These are phyloP conservation scores for Alligator sinensis DNA, from an alignment of 2,113 vertebrate species.

Conservation along the genomic window DNA sequence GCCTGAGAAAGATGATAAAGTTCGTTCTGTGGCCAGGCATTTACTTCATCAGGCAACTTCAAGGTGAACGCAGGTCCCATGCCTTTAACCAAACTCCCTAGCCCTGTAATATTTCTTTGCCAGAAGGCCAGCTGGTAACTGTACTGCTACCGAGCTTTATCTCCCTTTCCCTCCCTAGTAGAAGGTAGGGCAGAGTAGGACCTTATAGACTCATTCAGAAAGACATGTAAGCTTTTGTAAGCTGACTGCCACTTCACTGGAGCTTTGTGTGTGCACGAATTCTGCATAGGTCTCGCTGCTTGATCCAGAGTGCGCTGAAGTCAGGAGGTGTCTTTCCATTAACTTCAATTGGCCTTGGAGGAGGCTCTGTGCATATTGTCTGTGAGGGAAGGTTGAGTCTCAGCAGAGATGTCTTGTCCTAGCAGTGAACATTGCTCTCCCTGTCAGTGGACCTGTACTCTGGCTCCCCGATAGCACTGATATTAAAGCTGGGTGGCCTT, in stretches of 20 bases:
- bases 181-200: slow-evolving; percentile 3
- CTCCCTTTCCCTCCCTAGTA: background rate
- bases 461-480: background rate
- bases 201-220: background rate
- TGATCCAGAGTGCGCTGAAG: background rate
- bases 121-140: slow-evolving; percentile 25
- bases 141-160: background rate
- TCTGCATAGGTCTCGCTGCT: too few species aligned
- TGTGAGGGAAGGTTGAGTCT: slow-evolving; percentile 8
- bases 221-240: background rate
- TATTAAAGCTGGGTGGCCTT: background rate
- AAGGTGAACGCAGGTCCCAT: background rate
- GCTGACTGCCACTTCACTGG: background rate
- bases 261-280: too few species aligned
- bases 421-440: background rate
- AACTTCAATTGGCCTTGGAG: background rate
- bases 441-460: background rate
- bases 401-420: background rate
- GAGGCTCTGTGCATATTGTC: background rate
- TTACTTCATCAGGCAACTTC: background rate
- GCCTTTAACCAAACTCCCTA: slow-evolving; percentile 7
- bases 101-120: slow-evolving; percentile 41
- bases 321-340: background rate
- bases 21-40: background rate
- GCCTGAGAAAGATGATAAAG: background rate